Conservation (phyloP, 2,888 invertebrate species). For the Lacanobia oleracea region DNA sequence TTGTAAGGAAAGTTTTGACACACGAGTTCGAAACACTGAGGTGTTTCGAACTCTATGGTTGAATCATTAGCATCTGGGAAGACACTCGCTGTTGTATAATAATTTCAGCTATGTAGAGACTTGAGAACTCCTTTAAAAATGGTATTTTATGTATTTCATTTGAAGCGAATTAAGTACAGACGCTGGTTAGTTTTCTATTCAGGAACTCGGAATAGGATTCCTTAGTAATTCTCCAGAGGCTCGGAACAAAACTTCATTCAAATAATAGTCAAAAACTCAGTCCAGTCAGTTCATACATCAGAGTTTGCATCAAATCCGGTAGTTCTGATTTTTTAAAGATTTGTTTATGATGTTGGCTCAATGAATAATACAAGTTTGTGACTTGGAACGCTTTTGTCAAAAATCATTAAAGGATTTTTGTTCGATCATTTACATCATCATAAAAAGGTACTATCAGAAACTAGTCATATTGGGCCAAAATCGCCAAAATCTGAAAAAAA, state of each 20-base stretch:
- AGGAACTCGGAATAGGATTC: background rate
- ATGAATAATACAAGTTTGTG: too few relatives aligned
- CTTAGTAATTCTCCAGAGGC: background rate
- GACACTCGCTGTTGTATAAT: constrained; percentile 3
- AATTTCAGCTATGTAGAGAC: background rate
- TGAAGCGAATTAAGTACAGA: background rate
- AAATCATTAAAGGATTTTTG: too few relatives aligned
- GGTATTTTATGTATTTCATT: background rate
- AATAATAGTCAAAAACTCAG: too few relatives aligned
- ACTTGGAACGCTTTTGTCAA: too few relatives aligned
- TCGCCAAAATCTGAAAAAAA: too few relatives aligned
- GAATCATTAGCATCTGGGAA: constrained; percentile 18
- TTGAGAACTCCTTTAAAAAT: background rate
- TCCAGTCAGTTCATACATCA: too few relatives aligned
- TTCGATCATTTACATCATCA: too few relatives aligned
- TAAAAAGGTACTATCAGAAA: too few relatives aligned
- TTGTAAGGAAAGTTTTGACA: background rate
- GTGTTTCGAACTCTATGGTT: background rate
- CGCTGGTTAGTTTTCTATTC: background rate
- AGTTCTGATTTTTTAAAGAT: too few relatives aligned
- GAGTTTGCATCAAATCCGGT: too few relatives aligned
- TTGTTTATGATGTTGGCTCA: too few relatives aligned
- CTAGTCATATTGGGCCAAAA: too few relatives aligned
- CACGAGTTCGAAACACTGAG: background rate
- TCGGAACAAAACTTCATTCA: background rate